These are phyloP conservation scores for Pardalotus punctatus DNA, from an alignment of 2,113 vertebrate genomes.

Conservation along the genomic window DNA sequence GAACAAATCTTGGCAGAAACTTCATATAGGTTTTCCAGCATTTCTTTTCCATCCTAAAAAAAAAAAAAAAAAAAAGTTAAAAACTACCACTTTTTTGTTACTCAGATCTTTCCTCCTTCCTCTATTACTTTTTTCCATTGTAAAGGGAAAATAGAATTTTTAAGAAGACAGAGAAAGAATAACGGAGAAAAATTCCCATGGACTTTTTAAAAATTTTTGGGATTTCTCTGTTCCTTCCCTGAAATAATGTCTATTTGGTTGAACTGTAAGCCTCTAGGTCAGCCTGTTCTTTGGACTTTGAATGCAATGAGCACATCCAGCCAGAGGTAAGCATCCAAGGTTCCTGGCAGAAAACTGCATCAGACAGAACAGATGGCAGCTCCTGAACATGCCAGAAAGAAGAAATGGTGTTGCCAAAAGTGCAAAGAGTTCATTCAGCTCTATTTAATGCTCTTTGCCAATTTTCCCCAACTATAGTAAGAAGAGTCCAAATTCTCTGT, in stretches of 20 bases:
- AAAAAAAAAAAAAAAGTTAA: neutral
- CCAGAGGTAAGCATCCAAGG: conserved; percentile 1
- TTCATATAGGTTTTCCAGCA: neutral
- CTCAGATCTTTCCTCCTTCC: neutral
- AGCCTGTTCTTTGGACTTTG: neutral
- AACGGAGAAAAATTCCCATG: neutral
- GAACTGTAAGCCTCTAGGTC: neutral
- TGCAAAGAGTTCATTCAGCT: neutral
- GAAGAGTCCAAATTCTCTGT: neutral
- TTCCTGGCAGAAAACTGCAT: neutral
- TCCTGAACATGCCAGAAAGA: neutral
- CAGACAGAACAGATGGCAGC: conserved; percentile 34
- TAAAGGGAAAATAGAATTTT: neutral
- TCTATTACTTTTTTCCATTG: neutral
- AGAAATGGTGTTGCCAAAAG: conserved; percentile 5
- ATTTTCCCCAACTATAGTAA: neutral
- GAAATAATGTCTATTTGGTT: neutral
- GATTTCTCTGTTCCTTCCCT: neutral
- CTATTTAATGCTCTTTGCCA: neutral
- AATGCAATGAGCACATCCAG: neutral
- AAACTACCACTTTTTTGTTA: neutral
- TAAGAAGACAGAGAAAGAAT: neutral
- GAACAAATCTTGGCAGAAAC: neutral
- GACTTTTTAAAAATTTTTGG: neutral
- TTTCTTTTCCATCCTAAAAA: neutral